Evolutionary conservation across 1,140 invertebrate genomes (phyloP), one percentile per base, ranked within the genome.

Genomic region (Apis laboriosa): DNA sequence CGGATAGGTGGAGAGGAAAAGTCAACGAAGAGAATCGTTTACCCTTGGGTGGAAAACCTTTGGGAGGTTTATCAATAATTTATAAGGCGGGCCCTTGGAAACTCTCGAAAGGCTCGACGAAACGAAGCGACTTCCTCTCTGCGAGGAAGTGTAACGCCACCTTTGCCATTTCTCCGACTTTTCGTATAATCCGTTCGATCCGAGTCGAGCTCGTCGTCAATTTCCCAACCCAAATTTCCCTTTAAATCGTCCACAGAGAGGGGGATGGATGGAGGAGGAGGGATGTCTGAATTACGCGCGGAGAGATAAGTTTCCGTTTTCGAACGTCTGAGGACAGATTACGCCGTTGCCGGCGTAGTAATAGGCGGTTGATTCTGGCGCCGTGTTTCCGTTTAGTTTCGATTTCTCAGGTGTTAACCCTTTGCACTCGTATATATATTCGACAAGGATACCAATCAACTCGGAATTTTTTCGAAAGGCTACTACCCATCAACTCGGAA

Each of bases 291-390:
- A 79, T 67, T 84, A 80, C 49, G n/a, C 13, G 34, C 11, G 1
- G 21, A 9, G n/a, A 68, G 70, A 73, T 61, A 66, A 73, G 68
- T 66, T 83, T 71, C 28, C 24, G 75, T 21, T 56, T 56, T 56
- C 28, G 61, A 81, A 66, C 70, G 34, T 79, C 75, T 3, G 61
- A 76, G 58, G 61, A 76, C 71, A 82, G 74, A 87, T 87, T 87
- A 84, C 71, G n/a, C n/a, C n/a, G 24, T 24, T 24, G 24, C 24
- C 24, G 24, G 24, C 24, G 24, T 24, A 24, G 24, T 24, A 24
- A n/a, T n/a, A n/a, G n/a, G n/a, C n/a, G 70, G 75, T 79, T 55
- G 73, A 28, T 80, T 80, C 75, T 77, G 56, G 86, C 60, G 76
- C 51, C 43, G 21, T 63, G 70, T 64, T 66, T n/a, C 72, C 21